Conservation (phyloP, 2,797 vertebrate species). For the Sebastes hopkinsi region DNA sequence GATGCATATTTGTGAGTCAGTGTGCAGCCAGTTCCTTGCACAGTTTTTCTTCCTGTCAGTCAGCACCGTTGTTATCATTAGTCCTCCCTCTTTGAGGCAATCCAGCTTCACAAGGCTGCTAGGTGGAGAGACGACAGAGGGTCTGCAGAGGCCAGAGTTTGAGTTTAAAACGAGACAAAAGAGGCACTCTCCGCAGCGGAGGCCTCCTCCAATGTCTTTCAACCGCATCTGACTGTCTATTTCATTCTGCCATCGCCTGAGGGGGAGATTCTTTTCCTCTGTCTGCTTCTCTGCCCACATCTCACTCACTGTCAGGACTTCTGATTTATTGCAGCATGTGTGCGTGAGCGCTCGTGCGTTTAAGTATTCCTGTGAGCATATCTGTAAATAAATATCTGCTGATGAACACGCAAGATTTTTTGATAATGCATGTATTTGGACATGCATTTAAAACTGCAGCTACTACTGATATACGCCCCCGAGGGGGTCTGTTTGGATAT, state of each 20-base stretch:
- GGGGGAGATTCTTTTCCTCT: constrained; percentile 20
- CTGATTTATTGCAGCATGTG: constrained; percentile 14
- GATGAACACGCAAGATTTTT: neutral
- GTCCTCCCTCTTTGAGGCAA: constrained; percentile 27
- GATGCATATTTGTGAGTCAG: constrained; percentile 22
- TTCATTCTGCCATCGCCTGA: constrained; percentile 44
- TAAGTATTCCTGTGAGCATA: neutral
- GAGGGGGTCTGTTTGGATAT: constrained; percentile 28
- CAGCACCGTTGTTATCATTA: constrained; percentile 39
- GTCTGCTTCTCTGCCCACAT: constrained; percentile 22
- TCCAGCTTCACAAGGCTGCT: constrained; percentile 25
- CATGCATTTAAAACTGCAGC: neutral
- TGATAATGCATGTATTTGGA: constrained; percentile 11
- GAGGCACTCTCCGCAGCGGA: constrained; percentile 15
- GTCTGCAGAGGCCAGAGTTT: constrained; percentile 41
- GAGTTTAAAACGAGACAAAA: constrained; percentile 40
- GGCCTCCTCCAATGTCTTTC: constrained; percentile 48
- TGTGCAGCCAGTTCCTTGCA: constrained; percentile 10
- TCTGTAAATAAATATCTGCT: neutral
- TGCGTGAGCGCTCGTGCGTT: neutral
- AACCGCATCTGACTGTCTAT: constrained; percentile 46
- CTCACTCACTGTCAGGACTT: constrained; percentile 49
- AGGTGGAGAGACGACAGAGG: constrained; percentile 25
- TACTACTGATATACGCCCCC: neutral
- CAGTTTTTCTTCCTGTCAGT: constrained; percentile 18